phyloP scores from a whole-genome alignment of 2,888 invertebrate genomes.

The Merodon equestris region DNA sequence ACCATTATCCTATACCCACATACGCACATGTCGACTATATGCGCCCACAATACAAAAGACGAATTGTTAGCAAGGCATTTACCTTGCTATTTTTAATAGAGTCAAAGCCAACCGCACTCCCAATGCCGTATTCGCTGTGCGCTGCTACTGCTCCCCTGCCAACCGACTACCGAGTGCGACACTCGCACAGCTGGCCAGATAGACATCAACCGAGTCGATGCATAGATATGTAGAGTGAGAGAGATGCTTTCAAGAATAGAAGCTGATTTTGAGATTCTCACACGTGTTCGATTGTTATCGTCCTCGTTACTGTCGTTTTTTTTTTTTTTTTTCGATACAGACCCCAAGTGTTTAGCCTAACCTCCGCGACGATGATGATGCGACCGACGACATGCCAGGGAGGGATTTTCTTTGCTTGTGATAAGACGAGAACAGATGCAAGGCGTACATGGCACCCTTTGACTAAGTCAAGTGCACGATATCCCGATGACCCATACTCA shows the following conservation, averaged over 20 bases:
- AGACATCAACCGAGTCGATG: not conserved
- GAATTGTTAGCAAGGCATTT: conserved; percentile 55
- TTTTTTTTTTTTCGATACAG: conserved; percentile 18
- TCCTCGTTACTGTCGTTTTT: conserved; percentile 17
- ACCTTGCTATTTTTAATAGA: conserved; percentile 60
- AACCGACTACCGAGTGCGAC: conserved; percentile 35
- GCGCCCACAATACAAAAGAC: conserved; percentile 52
- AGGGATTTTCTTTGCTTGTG: no score
- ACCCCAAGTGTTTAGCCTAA: conserved; percentile 32
- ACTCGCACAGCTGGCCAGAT: conserved; percentile 37
- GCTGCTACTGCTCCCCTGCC: conserved; percentile 44
- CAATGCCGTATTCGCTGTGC: conserved; percentile 24
- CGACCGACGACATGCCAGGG: no score
- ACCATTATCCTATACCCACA: not conserved
- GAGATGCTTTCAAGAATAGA: conserved; percentile 41
- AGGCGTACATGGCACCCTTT: no score
- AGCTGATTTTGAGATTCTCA: conserved; percentile 50
- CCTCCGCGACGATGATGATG: conserved; percentile 34
- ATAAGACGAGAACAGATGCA: no score
- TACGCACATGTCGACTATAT: conserved; percentile 2
- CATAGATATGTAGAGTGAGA: conserved; percentile 28
- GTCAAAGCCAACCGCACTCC: conserved; percentile 56
- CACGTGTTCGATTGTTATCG: conserved; percentile 57
- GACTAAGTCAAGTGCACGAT: no score
- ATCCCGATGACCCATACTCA: no score